phyloP scores from a whole-genome alignment of 1,140 invertebrate species.

The Drosophila bifasciata region DNA sequence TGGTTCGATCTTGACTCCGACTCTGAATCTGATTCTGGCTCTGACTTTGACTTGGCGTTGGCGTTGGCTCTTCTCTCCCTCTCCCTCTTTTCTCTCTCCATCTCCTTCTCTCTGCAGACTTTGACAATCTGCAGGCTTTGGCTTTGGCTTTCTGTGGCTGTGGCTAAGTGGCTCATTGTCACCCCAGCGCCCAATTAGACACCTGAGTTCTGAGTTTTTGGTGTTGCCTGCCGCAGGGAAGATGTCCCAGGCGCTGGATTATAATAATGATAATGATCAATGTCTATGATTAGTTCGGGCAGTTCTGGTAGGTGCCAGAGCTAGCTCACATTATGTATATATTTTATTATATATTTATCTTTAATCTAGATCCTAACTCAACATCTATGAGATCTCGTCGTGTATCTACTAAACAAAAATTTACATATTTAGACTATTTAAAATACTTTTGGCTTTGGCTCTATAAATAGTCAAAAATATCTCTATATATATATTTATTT shows the following conservation, averaged over 20 bases:
- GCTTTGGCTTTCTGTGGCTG: constrained; percentile 25
- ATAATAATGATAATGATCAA: constrained; percentile 2
- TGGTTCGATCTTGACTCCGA: constrained; percentile 53
- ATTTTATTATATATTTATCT: too few relatives aligned
- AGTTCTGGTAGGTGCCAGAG: constrained; percentile 1
- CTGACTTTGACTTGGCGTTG: constrained; percentile 2
- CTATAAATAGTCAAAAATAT: constrained; percentile 64
- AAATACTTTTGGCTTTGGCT: constrained; percentile 54
- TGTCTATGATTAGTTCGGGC: constrained; percentile 16
- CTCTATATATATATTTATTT: constrained; percentile 3
- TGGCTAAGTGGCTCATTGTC: constrained; percentile 76
- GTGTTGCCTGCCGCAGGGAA: constrained; percentile 30
- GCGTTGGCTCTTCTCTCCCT: constrained; percentile 42
- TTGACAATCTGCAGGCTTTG: constrained; percentile 35
- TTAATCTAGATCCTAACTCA: neutral
- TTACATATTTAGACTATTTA: constrained; percentile 70
- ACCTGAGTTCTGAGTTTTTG: constrained; percentile 57
- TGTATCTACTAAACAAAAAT: constrained; percentile 34
- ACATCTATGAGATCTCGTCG: constrained; percentile 2
- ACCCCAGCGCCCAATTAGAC: constrained; percentile 81
- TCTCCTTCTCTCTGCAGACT: constrained; percentile 14
- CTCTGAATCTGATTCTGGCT: constrained; percentile 19
- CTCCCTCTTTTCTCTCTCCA: too few relatives aligned
- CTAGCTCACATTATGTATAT: too few relatives aligned
- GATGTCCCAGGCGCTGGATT: constrained; percentile 7